A percentile compares a stretch with the other conserved stretches of the same genome.
These are phyloP conservation scores for Dendroctonus valens DNA, from an alignment of 1,140 invertebrate species.

Conservation along the genomic window DNA sequence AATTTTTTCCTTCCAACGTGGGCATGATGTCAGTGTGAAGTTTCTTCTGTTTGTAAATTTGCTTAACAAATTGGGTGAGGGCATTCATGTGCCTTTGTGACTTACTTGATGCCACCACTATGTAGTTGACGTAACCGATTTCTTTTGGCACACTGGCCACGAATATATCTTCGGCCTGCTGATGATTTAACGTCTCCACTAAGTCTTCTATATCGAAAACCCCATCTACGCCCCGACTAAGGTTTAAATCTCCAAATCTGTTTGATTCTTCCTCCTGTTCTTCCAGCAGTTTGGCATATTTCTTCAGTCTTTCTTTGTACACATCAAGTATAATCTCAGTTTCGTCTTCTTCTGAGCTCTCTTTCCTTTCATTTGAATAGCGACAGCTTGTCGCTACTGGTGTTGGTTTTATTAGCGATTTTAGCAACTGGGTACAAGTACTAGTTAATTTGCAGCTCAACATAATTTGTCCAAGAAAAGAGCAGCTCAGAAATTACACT, in stretches of 20 bases:
- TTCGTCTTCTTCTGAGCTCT: too few relatives aligned
- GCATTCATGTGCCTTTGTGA: conserved; percentile 56
- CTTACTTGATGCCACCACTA: conserved; percentile 43
- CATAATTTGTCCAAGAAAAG: too few relatives aligned
- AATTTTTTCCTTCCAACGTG: conserved; percentile 72
- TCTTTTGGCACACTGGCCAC: conserved; percentile 73
- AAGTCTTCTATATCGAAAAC: conserved; percentile 71
- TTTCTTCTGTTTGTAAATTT: conserved; percentile 75
- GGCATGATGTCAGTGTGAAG: conserved; percentile 65
- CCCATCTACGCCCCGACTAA: conserved; percentile 32
- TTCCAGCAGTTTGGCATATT: conserved; percentile 31
- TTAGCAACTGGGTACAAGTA: too few relatives aligned
- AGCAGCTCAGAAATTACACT: too few relatives aligned
- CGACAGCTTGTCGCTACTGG: too few relatives aligned
- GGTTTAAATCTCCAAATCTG: conserved; percentile 31
- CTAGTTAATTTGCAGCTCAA: too few relatives aligned
- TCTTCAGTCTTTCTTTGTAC: conserved; percentile 40
- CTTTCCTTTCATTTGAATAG: too few relatives aligned
- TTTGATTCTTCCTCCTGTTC: conserved; percentile 32
- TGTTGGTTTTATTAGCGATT: too few relatives aligned
- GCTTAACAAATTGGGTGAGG: conserved; percentile 73
- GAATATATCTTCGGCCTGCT: conserved; percentile 80
- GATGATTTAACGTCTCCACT: conserved; percentile 69
- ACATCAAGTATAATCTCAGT: conserved; percentile 36
- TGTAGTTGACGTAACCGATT: conserved; percentile 61